Evolutionary conservation across 2,888 invertebrate genomes (phyloP).

Genomic region (Stictocephala bisonia): DNA sequence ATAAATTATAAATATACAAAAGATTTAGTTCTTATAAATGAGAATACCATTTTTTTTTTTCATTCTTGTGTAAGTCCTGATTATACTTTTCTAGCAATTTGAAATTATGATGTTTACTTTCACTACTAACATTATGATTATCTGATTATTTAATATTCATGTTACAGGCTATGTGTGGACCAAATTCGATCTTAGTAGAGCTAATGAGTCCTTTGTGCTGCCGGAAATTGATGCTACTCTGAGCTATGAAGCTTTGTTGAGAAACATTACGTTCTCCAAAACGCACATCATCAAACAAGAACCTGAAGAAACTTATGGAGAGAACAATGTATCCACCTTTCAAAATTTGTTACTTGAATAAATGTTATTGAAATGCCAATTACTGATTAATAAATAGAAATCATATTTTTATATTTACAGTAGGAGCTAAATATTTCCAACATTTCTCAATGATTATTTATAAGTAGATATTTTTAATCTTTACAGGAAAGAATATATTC

Average conservation of each 20-base stretch:
- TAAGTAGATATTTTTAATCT: no score
- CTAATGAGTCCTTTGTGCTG: background rate
- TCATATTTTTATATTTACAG: background rate
- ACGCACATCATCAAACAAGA: constrained; percentile 72
- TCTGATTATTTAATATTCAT: no score
- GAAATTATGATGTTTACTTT: no score
- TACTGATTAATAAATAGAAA: background rate
- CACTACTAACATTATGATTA: no score
- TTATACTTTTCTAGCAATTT: no score
- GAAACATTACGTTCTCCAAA: constrained; percentile 70
- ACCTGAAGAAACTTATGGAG: constrained; percentile 61
- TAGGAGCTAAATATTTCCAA: no score
- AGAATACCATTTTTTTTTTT: no score
- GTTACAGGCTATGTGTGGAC: constrained; percentile 72
- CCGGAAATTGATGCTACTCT: constrained; percentile 72
- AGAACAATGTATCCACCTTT: constrained; percentile 41
- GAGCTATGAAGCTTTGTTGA: constrained; percentile 74
- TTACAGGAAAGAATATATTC: no score
- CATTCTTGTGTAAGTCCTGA: no score
- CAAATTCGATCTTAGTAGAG: constrained; percentile 70
- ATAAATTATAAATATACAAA: no score
- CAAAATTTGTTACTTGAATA: constrained; percentile 41
- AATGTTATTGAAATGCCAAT: background rate
- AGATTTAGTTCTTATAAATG: no score
- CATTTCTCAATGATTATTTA: no score